Percentiles rank a stretch among this genome's conserved stretches.
Conservation (phyloP, 2,888 invertebrate species). For the Cantharis rustica region DNA sequence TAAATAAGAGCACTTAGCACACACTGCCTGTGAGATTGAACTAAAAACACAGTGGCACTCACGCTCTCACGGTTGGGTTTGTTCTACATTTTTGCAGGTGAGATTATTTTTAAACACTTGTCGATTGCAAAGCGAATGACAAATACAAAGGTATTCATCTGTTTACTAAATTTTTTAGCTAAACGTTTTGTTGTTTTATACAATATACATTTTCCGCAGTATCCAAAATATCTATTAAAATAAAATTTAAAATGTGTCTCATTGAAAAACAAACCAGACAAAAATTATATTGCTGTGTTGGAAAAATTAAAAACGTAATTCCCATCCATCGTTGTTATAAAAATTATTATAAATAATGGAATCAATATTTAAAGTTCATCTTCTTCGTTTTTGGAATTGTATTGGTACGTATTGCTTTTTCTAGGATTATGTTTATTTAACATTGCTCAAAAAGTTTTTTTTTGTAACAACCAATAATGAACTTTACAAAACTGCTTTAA, state of each 20-base stretch:
- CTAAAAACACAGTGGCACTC: constrained; percentile 33
- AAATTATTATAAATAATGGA: constrained; percentile 11
- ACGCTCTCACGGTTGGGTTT: constrained; percentile 33
- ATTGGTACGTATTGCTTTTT: constrained; percentile 39
- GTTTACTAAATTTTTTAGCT: constrained; percentile 28
- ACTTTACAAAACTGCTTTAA: not conserved
- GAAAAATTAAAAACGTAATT: not conserved
- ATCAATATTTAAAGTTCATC: constrained; percentile 17
- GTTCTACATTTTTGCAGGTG: constrained; percentile 36
- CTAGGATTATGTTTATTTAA: constrained; percentile 30
- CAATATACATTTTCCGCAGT: constrained; percentile 36
- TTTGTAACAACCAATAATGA: not conserved
- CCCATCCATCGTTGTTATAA: not conserved
- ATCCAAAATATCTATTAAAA: constrained; percentile 22
- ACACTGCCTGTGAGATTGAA: constrained; percentile 34
- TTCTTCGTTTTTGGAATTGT: constrained; percentile 17
- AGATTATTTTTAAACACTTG: constrained; percentile 36
- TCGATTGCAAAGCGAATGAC: constrained; percentile 33
- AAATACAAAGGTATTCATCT: constrained; percentile 25
- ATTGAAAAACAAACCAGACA: constrained; percentile 16
- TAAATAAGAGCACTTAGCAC: constrained; percentile 39
- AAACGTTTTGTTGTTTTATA: constrained; percentile 30
- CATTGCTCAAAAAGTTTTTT: not conserved
- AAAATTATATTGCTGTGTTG: constrained; percentile 9
- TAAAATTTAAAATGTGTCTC: constrained; percentile 9